Percentiles rank a stretch among this genome's conserved stretches.
These are phyloP conservation scores for Carassius gibelio DNA, from an alignment of 2,113 vertebrate species.

Conservation along the genomic window DNA sequence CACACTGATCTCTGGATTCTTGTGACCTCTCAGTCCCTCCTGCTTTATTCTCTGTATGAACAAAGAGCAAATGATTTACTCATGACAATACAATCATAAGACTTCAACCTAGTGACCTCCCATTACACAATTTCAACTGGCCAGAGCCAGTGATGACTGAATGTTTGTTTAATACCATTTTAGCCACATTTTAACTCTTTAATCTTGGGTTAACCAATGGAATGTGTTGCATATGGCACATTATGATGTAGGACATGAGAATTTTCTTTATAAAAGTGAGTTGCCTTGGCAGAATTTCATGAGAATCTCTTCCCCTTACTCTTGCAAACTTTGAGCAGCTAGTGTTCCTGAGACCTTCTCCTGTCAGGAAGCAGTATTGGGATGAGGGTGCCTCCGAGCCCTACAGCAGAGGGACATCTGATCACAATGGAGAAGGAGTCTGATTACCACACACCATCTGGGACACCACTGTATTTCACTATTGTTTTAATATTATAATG, in stretches of 20 bases:
- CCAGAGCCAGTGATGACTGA: not conserved
- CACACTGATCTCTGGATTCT: not conserved
- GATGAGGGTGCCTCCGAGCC: conserved; percentile 8
- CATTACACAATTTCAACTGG: not conserved
- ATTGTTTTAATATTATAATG: not conserved
- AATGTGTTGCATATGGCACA: not conserved
- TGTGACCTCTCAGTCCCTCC: conserved; percentile 6
- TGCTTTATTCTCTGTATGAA: not conserved
- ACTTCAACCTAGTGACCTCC: not conserved
- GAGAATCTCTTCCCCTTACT: not conserved
- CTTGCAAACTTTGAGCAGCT: not conserved
- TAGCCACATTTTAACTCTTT: not conserved
- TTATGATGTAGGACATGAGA: not conserved
- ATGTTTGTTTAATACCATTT: not conserved
- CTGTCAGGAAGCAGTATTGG: not conserved
- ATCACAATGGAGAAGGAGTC: conserved; percentile 42
- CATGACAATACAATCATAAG: conserved; percentile 6
- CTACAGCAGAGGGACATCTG: conserved; percentile 58
- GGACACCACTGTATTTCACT: conserved; percentile 6
- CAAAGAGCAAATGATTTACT: not conserved
- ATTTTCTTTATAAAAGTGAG: not conserved
- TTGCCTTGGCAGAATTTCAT: not conserved
- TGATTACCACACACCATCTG: conserved; percentile 59
- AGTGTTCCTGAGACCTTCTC: not conserved
- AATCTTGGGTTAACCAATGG: not conserved